These are phyloP conservation scores for Crypturellus tataupa DNA, from an alignment of 2,797 vertebrate genomes.

Conservation along the genomic window DNA sequence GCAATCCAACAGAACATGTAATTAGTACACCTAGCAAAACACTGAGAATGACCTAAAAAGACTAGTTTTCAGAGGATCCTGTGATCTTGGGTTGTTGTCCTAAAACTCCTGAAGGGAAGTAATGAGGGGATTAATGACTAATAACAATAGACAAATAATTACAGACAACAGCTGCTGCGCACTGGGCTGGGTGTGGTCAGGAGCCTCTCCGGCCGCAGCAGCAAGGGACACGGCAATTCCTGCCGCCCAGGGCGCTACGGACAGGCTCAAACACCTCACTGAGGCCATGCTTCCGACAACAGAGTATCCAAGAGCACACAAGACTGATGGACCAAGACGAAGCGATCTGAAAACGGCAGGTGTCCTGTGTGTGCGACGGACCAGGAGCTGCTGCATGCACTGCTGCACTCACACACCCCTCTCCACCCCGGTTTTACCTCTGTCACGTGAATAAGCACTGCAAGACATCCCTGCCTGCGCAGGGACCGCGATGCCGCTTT, in stretches of 20 bases:
- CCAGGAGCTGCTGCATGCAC: fast-evolving
- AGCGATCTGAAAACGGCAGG: not conserved
- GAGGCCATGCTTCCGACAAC: not conserved
- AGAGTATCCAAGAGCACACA: fast-evolving
- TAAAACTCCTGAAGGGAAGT: not conserved
- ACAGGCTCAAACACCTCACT: not conserved
- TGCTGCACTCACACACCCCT: fast-evolving
- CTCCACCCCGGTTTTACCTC: not conserved
- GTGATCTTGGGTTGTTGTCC: fast-evolving
- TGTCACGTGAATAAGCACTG: not conserved
- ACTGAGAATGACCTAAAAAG: not conserved
- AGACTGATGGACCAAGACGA: not conserved
- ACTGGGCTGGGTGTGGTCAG: not conserved
- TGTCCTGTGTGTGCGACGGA: not conserved
- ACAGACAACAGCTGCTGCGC: not conserved
- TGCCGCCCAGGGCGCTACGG: fast-evolving
- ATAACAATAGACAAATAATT: not conserved
- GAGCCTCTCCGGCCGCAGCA: fast-evolving
- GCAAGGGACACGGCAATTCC: not conserved
- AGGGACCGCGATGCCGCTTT: conserved; percentile 15
- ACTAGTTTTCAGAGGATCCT: fast-evolving
- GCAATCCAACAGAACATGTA: conserved; percentile 3
- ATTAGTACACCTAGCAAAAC: not conserved
- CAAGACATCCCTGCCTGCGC: not conserved
- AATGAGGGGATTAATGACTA: not conserved